These are phyloP conservation scores for Galerucella calmariensis DNA, from an alignment of 2,888 invertebrate genomes.

Conservation along the genomic window DNA sequence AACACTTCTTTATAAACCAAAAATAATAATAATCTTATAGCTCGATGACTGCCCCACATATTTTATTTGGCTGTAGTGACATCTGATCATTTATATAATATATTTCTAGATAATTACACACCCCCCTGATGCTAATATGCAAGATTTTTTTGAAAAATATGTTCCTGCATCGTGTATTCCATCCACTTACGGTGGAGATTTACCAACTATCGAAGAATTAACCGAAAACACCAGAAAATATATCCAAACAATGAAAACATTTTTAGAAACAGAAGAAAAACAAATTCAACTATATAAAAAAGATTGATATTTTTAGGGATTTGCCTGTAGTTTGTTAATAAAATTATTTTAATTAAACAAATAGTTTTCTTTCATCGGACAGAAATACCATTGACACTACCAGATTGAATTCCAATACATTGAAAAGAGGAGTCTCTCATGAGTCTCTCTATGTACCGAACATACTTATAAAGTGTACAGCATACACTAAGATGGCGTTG, in stretches of 20 bases:
- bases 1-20: too few species aligned
- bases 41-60: too few species aligned
- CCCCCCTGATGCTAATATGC: slow-evolving; percentile 67
- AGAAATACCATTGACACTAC: too few species aligned
- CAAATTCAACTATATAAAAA: slow-evolving; percentile 59
- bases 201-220: slow-evolving; percentile 67
- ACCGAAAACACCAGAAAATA: slow-evolving; percentile 65
- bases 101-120: slow-evolving; percentile 71
- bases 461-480: too few species aligned
- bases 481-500: too few species aligned
- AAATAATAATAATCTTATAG: too few species aligned
- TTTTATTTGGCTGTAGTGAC: too few species aligned
- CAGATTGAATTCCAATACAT: too few species aligned
- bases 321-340: neutral
- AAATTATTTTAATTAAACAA: neutral
- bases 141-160: slow-evolving; percentile 68
- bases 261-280: slow-evolving; percentile 56
- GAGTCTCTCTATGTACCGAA: too few species aligned
- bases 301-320: slow-evolving; percentile 20
- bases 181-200: slow-evolving; percentile 72
- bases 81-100: neutral
- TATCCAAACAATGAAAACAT: slow-evolving; percentile 53
- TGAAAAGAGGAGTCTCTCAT: too few species aligned
- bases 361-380: neutral
- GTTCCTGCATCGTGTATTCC: slow-evolving; percentile 62